Evolutionary conservation across 2,113 vertebrate genomes (phyloP), one percentile per base, ranked within the genome.

Genomic region (Theristicus caerulescens): DNA sequence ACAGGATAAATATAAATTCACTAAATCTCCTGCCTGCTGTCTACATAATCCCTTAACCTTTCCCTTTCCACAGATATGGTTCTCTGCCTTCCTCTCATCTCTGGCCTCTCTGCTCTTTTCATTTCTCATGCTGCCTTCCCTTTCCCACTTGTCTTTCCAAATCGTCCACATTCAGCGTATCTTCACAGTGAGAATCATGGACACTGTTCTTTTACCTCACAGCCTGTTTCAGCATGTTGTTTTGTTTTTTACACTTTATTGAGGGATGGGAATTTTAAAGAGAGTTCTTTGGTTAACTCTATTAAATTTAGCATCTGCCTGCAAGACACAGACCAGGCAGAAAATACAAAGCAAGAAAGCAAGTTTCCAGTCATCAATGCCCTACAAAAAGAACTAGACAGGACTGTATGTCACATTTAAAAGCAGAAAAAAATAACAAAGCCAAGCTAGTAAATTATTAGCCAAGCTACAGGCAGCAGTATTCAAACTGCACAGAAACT

Each of bases 1-100:
- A 91, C 38, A 82, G 88, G 97, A 97, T 97, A 97, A 97, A 96
- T 96, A 97, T 93, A 97, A 96, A 97, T 96, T 96, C 96, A 96
- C 82, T 97, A 97, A 96, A 95, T 96, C 97, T 96, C 86, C 88
- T 90, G 93, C 80, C 88, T 74, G 55, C 84, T 57, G 67, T 59
- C 90, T 89, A 57, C 85, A 89, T 93, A 96, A 92, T 94, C 92
- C 76, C 57, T 88, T 88, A 92, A 77, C 74, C 89, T 96, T 94
- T 95, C 79, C 79, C 74, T 85, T 92, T 81, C 92, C n/a, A 0
- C 51, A 88, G 64, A 72, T 47, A 40, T 9, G 26, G 26, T 57
- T 51, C n/a, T 22, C 36, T 62, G 34, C 26, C 1, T 17, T 8
- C 52, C 52, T 70, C 76, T 31, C 61, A 36, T 38, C 65, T 59